These are phyloP conservation scores for Periophthalmus modestus DNA, from an alignment of 2,113 vertebrate species.

Conservation along the genomic window DNA sequence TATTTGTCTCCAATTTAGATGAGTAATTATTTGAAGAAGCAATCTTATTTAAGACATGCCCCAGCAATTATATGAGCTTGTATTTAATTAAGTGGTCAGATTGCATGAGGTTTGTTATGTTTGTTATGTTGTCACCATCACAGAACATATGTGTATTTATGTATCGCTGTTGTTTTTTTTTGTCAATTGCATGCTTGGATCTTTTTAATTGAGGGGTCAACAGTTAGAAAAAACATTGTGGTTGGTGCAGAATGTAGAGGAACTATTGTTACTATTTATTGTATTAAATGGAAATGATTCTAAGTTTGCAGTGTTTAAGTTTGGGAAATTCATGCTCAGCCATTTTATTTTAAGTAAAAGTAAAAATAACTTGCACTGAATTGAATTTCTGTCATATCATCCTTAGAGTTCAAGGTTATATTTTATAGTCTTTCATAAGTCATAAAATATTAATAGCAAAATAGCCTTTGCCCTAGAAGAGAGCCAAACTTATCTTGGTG, in stretches of 20 bases:
- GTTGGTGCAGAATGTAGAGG: too few species aligned
- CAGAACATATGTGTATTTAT: not conserved
- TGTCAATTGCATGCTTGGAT: too few species aligned
- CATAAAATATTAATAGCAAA: not conserved
- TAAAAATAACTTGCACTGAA: too few species aligned
- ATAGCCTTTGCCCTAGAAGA: conserved; percentile 12
- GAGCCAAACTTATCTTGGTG: conserved; percentile 16
- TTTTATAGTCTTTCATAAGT: not conserved
- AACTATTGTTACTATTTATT: too few species aligned
- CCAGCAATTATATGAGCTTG: not conserved
- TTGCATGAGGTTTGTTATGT: not conserved
- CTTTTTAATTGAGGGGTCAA: too few species aligned
- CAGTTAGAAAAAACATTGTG: too few species aligned
- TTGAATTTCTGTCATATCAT: too few species aligned
- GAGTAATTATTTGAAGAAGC: not conserved
- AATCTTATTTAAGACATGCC: not conserved
- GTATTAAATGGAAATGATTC: too few species aligned
- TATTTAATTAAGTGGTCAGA: not conserved
- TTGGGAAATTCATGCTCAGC: too few species aligned
- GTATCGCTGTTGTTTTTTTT: not conserved
- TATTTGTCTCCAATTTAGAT: not conserved
- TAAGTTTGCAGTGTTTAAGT: too few species aligned
- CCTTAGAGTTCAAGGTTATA: too few species aligned
- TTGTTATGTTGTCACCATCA: not conserved
- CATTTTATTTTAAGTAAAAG: too few species aligned